Evolutionary conservation across 1,140 invertebrate genomes (phyloP), one percentile per base, ranked within the genome.

Genomic region (Chlorops oryzae): DNA sequence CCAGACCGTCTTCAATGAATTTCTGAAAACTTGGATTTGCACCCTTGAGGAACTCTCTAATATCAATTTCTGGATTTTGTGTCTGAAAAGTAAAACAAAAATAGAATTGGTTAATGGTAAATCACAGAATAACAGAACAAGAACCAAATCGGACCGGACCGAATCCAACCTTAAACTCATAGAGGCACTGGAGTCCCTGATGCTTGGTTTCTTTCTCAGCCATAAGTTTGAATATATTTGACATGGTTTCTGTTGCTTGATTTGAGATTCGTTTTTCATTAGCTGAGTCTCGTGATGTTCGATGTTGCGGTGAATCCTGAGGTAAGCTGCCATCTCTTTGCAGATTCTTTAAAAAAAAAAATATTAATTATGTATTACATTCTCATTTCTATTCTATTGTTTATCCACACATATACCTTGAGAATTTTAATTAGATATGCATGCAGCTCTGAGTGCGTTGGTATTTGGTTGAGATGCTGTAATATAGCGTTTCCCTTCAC

Each of bases 161-260:
- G 40, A 52, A 39, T 5, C 41, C n/a, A n/a, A 78, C 78, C 65
- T 77, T 72, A 63, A 96, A 92, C 54, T 95, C 91, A 63, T 93
- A 95, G 5, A 97, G 73, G 59, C 92, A 85, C 49, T 80, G 78
- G 25, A 97, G 74, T 25, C 92, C 94, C 67, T 93, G 89, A 72
- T 86, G 84, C 2, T 88, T 89, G 54, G 89, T 87, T 56, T 93
- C 86, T 67, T 90, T 92, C 13, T 84, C 88, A 20, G 90, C 91
- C 58, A 96, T 94, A 60, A 94, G 87, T 67, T 89, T 90, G 59
- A 96, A 91, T 62, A 96, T 96, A 59, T 90, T 85, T 0, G 87
- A 87, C 44, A 96, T 74, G 58, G 87, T 82, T 50, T 92, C 90
- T 63, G 92, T 89, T 5, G 85, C 83, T 21, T 72, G 69, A 50